phyloP scores from a whole-genome alignment of 2,113 vertebrate species.

The Pluvianellus socialis region DNA sequence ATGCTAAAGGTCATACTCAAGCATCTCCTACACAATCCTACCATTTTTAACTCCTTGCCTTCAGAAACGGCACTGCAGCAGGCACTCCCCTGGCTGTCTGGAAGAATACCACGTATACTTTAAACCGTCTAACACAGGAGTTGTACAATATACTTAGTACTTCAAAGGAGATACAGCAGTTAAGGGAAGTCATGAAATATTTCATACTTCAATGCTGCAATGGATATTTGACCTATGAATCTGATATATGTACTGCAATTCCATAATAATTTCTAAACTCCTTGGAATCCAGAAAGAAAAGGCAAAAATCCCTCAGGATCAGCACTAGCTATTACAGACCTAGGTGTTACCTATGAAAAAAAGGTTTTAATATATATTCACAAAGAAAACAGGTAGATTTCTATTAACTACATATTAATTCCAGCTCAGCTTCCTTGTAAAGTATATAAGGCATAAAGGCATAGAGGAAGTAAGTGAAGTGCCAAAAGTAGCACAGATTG shows the following conservation, averaged over 20 bases:
- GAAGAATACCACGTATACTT: background rate
- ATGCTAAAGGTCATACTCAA: slow-evolving; percentile 38
- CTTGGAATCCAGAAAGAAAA: background rate
- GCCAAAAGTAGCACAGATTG: background rate
- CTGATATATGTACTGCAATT: background rate
- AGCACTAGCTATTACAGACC: background rate
- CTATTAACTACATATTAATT: background rate
- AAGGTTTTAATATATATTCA: background rate
- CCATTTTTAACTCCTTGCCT: slow-evolving; percentile 36
- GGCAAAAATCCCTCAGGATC: background rate
- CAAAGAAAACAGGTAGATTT: background rate
- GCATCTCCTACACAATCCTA: background rate
- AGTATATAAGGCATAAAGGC: background rate
- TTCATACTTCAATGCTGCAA: background rate
- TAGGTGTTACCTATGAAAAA: background rate
- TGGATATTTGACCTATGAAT: background rate
- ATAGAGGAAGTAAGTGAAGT: background rate
- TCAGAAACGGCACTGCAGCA: background rate
- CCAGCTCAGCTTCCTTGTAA: background rate
- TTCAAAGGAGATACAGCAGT: background rate
- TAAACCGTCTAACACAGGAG: background rate
- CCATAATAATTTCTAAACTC: background rate
- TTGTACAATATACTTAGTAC: background rate
- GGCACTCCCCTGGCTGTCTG: background rate
- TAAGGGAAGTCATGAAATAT: background rate